Evolutionary conservation across 2,797 vertebrate genomes (phyloP).

Genomic region (Percopsis omiscomaycus): DNA sequence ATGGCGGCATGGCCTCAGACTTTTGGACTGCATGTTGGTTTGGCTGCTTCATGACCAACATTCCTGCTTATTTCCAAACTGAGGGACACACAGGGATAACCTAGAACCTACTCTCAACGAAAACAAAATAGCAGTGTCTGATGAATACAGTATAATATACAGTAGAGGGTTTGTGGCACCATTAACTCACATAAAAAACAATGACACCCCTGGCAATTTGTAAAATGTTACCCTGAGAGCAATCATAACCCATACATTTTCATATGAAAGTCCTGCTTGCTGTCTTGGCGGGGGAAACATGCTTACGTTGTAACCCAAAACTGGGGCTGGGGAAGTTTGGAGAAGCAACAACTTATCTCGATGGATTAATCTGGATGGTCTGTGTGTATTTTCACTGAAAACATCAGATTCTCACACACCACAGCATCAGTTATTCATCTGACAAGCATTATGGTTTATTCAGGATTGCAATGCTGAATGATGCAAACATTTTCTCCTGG

Average conservation of each 20-base stretch:
- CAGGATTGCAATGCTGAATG: constrained; percentile 34
- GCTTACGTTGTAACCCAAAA: constrained; percentile 70
- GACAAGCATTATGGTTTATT: constrained; percentile 52
- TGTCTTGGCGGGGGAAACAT: constrained; percentile 44
- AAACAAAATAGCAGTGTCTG: not conserved
- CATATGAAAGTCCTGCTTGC: constrained; percentile 46
- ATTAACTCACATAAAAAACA: constrained; percentile 18
- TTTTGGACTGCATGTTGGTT: constrained; percentile 2
- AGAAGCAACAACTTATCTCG: constrained; percentile 53
- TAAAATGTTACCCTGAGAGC: constrained; percentile 20
- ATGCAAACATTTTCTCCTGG: constrained; percentile 55
- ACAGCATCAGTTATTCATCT: constrained; percentile 55
- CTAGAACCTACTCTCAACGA: not conserved
- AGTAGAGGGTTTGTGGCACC: not conserved
- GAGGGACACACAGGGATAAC: constrained; percentile 1
- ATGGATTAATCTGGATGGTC: constrained; percentile 59
- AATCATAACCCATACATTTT: constrained; percentile 40
- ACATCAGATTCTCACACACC: constrained; percentile 70
- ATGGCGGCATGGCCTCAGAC: not conserved
- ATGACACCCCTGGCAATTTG: constrained; percentile 26
- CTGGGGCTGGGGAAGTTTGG: constrained; percentile 55
- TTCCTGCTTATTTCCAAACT: constrained; percentile 7
- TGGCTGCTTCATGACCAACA: constrained; percentile 3
- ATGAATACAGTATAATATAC: not conserved
- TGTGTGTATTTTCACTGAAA: constrained; percentile 66